Conservation (phyloP, 2,113 vertebrate genomes). For the Haliaeetus leucogaster region DNA sequence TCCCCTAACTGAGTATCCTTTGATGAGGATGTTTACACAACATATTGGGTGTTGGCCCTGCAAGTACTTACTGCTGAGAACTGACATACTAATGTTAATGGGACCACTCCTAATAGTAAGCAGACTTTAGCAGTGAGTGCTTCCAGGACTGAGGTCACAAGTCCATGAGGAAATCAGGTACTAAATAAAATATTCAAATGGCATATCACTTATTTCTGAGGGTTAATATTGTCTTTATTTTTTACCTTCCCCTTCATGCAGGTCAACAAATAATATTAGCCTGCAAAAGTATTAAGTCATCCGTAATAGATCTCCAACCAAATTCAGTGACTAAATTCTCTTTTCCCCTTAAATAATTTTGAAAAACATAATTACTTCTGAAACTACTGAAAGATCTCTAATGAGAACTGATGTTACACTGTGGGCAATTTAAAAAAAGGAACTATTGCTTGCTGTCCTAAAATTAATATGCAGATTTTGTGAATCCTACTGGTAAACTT, state of each 20-base stretch:
- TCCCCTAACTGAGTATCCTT: neutral
- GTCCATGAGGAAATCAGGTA: neutral
- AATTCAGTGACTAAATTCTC: conserved; percentile 24
- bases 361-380: conserved; percentile 60
- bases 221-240: conserved; percentile 27
- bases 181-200: conserved; percentile 34
- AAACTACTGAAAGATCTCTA: conserved; percentile 47
- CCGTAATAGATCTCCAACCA: neutral
- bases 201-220: conserved; percentile 1
- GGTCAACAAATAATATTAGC: conserved; percentile 20
- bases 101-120: neutral
- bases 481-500: conserved; percentile 55
- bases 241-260: neutral
- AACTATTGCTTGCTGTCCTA: conserved; percentile 55
- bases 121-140: neutral
- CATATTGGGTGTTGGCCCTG: neutral
- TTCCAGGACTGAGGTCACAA: neutral
- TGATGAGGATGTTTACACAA: neutral
- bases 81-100: neutral
- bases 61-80: neutral
- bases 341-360: conserved; percentile 51
- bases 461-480: conserved; percentile 59
- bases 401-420: conserved; percentile 58
- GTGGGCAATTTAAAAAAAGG: conserved; percentile 55
- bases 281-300: neutral